Evolutionary conservation across 2,113 vertebrate genomes (phyloP), one percentile per base, ranked within the genome.

Genomic region (Miniopterus natalensis): DNA sequence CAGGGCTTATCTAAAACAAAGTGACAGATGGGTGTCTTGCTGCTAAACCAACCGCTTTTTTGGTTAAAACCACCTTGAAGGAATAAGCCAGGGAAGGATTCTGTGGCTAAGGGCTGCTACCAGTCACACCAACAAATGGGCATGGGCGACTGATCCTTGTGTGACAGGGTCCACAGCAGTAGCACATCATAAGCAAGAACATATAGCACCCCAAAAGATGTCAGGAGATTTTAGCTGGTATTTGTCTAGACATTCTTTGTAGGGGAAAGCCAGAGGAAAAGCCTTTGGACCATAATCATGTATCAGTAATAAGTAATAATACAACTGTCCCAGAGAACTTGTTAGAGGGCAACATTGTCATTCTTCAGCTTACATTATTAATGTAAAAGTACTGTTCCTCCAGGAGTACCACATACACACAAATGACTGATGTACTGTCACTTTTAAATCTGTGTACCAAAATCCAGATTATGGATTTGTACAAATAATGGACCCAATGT

Each of bases 261-360:
- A 86, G 92, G 93, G 85, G 80, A 97, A 94, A 97, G 92, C 80
- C 61, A 80, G 63, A 92, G 96, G 53, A 87, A 93, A 97, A 95
- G 96, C 95, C 95, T 98, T 98, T 97, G 96, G 95, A 97, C 27
- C 79, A 84, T 97, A 97, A 97, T 74, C 42, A 88, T 36, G 1
- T 42, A 93, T 36, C 49, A 96, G 59, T 47, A 92, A 40, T 49
- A 90, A 95, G 95, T 23, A 70, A 90, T 96, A 95, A 89, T 36
- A 85, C 53, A 96, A 81, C 66, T 96, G 97, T 96, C 61, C 81
- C 94, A 98, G 88, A 96, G 96, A 97, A 98, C 96, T 70, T 95
- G 97, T 96, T 81, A 98, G 97, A 98, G 98, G 97, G 97, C 97
- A 98, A 98, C 79, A 96, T 96, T 36, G 66, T 91, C 97, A 96